Conservation (phyloP, 2,888 invertebrate genomes). For the Nephrotoma guestfalica region DNA sequence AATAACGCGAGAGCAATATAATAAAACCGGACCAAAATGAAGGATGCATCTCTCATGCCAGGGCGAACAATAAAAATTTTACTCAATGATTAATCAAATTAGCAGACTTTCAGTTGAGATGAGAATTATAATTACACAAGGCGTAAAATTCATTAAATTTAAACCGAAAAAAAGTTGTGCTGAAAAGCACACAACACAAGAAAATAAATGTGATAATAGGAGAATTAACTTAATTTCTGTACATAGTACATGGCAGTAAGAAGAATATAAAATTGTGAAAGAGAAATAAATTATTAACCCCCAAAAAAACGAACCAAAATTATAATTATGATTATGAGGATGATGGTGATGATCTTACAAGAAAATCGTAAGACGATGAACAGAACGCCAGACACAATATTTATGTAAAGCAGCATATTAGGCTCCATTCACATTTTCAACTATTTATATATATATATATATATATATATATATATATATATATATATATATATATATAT, state of each 20-base stretch:
- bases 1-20: not conserved
- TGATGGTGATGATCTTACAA: not conserved
- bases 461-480: not conserved
- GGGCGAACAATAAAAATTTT: not conserved
- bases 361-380: not conserved
- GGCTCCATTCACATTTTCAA: not conserved
- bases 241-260: not conserved
- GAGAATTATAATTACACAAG: not conserved
- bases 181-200: not conserved
- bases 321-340: not conserved
- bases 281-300: not conserved
- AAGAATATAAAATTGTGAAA: not conserved
- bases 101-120: not conserved
- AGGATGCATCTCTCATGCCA: not conserved
- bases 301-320: not conserved
- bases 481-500: not conserved
- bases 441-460: not conserved
- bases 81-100: not conserved
- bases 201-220: not conserved
- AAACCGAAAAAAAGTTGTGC: not conserved
- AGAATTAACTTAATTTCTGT: not conserved
- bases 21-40: not conserved
- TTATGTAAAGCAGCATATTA: not conserved
- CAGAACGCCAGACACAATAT: not conserved
- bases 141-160: not conserved